Conservation (phyloP, 2,113 vertebrate genomes). For the Garra rufa region DNA sequence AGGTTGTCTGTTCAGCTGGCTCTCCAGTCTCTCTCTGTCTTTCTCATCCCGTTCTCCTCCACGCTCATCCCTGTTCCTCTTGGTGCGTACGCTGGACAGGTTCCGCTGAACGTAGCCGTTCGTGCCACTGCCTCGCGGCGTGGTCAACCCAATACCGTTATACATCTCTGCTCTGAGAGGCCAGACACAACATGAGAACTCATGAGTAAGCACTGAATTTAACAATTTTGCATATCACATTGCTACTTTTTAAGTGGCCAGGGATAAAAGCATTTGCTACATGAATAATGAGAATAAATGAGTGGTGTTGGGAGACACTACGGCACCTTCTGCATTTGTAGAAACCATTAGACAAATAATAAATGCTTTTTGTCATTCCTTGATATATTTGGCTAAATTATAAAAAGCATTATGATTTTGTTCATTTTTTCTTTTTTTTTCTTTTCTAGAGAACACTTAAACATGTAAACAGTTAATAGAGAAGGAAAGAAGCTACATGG, state of each 20-base stretch:
- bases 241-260: not conserved
- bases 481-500: not conserved
- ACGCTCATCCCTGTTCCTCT: slow-evolving; percentile 84
- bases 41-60: slow-evolving; percentile 80
- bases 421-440: not conserved
- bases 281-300: not conserved
- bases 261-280: not conserved
- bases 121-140: slow-evolving; percentile 91
- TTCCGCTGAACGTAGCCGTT: slow-evolving; percentile 94
- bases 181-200: not conserved
- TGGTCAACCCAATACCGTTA: slow-evolving; percentile 92
- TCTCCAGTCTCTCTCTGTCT: slow-evolving; percentile 87
- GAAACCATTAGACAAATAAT: not conserved
- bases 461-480: not conserved
- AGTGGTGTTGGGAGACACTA: not conserved
- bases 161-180: slow-evolving; percentile 79
- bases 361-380: not conserved
- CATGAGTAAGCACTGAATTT: not conserved
- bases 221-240: not conserved
- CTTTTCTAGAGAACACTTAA: not conserved
- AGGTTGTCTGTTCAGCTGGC: slow-evolving; percentile 87
- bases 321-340: not conserved
- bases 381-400: too few species aligned
- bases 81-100: slow-evolving; percentile 86
- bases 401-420: not conserved